Percentiles rank a stretch among this genome's conserved stretches.
phyloP scores from a whole-genome alignment of 2,888 invertebrate genomes.

The Limnephilus lunatus region DNA sequence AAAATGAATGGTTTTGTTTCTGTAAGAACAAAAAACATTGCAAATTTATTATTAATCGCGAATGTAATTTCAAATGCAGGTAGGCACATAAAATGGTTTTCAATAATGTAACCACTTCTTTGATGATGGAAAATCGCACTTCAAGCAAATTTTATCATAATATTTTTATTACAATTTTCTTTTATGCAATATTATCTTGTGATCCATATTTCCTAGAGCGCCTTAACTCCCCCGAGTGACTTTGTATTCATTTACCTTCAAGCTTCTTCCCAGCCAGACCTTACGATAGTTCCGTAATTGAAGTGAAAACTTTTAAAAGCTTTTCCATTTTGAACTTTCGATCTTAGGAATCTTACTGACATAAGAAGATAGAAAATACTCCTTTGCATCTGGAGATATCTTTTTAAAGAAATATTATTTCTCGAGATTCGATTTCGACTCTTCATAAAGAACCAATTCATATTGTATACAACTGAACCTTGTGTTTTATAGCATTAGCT shows the following conservation, averaged over 20 bases:
- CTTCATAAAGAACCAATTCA: background rate
- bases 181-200: background rate
- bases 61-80: background rate
- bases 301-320: slow-evolving; percentile 16
- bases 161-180: background rate
- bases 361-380: background rate
- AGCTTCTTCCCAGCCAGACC: background rate
- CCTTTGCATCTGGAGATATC: slow-evolving; percentile 10
- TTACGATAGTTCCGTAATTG: slow-evolving; percentile 21
- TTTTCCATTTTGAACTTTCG: slow-evolving; percentile 14
- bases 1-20: background rate
- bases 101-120: background rate
- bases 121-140: background rate
- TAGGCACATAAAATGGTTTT: background rate
- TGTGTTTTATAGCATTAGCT: too few species aligned
- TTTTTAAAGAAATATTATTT: background rate
- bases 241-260: background rate
- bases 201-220: background rate
- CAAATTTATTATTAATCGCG: background rate
- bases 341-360: background rate
- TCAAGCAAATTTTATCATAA: background rate
- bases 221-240: background rate
- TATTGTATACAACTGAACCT: background rate
- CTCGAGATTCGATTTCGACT: background rate
- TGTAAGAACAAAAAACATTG: background rate